These are phyloP conservation scores for Phrixothrix hirtus DNA, from an alignment of 2,888 invertebrate species.

Conservation along the genomic window DNA sequence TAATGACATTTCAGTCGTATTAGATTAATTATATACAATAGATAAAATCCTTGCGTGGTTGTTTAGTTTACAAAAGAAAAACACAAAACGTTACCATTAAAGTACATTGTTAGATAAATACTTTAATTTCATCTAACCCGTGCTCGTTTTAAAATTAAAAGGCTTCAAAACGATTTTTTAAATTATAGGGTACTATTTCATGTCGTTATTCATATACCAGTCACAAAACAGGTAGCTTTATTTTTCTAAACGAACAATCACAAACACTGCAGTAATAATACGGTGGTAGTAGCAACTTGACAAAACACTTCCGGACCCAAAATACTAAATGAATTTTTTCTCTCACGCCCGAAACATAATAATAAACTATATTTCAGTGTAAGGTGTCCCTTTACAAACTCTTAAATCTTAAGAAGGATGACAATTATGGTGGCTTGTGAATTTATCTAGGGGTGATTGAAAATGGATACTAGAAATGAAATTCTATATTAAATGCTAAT, in stretches of 20 bases:
- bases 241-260: conserved; percentile 20
- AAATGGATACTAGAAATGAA: background rate
- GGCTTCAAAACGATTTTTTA: conserved; percentile 2
- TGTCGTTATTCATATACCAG: conserved; percentile 10
- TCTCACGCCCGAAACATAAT: conserved; percentile 12
- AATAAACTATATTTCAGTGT: background rate
- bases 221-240: conserved; percentile 19
- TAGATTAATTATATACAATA: too few relatives aligned
- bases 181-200: conserved; percentile 11
- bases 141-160: conserved; percentile 2
- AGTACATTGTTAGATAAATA: background rate
- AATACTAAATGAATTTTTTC: conserved; percentile 14
- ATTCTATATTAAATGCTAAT: background rate
- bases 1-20: too few relatives aligned
- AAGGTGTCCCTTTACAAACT: conserved; percentile 1
- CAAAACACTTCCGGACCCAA: conserved; percentile 29
- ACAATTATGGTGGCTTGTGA: background rate
- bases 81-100: too few relatives aligned
- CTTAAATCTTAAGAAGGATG: background rate
- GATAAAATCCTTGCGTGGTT: too few relatives aligned
- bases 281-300: conserved; percentile 14
- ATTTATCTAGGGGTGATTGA: background rate
- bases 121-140: conserved; percentile 5
- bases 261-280: conserved; percentile 21
- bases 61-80: too few relatives aligned